Conservation (phyloP, 2,888 invertebrate genomes). For the Dichetophora obliterata region DNA sequence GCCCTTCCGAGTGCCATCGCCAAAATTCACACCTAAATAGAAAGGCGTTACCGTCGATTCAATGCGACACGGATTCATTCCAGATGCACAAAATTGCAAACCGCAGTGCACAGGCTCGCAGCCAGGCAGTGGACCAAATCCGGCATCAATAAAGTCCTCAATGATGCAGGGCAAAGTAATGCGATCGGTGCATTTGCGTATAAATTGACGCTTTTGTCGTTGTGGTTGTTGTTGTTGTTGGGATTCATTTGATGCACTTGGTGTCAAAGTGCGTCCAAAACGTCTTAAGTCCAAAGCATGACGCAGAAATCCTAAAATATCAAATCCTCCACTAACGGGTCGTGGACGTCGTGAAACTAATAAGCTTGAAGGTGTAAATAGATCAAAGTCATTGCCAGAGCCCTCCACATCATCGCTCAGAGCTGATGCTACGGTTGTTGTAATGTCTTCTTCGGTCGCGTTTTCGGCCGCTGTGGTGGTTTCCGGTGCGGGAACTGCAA, state of each 20-base stretch:
- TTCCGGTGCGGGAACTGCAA: conserved; percentile 16
- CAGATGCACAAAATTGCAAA: conserved; percentile 76
- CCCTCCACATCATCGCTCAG: conserved; percentile 71
- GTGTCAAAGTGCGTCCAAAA: conserved; percentile 45
- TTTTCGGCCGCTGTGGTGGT: conserved; percentile 42
- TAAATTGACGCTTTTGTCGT: conserved; percentile 57
- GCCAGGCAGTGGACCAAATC: conserved; percentile 65
- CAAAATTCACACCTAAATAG: conserved; percentile 83
- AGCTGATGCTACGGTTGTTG: conserved; percentile 47
- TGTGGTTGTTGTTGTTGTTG: conserved; percentile 25
- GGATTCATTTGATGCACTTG: conserved; percentile 35
- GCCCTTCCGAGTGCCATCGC: conserved; percentile 75
- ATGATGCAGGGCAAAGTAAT: conserved; percentile 87
- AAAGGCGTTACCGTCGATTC: conserved; percentile 85
- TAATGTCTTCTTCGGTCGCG: conserved; percentile 37
- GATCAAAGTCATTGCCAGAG: conserved; percentile 70
- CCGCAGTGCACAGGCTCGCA: conserved; percentile 88
- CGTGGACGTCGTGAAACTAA: conserved; percentile 58
- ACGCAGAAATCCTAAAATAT: conserved; percentile 65
- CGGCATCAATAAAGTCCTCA: conserved; percentile 79
- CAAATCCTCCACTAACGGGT: conserved; percentile 64
- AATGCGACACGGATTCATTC: conserved; percentile 72
- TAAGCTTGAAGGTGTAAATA: conserved; percentile 45
- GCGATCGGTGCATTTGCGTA: conserved; percentile 75
- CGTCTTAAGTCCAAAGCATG: conserved; percentile 60